Evolutionary conservation across 2,888 invertebrate genomes (phyloP), one percentile per base, ranked within the genome.

Genomic region (Drosophila helvetica): DNA sequence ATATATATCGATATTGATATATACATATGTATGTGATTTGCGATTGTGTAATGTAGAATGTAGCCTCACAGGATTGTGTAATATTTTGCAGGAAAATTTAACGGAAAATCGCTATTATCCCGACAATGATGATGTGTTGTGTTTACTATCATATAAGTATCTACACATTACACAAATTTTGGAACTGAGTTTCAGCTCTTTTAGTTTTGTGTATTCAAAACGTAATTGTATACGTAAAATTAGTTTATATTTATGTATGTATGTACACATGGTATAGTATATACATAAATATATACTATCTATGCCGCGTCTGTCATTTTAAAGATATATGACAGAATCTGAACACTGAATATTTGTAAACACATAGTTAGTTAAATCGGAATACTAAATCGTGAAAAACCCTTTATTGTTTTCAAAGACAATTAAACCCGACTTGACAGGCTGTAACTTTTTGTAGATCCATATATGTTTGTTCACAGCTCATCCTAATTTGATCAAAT

Each of bases 21-120:
- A 48, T 43, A 43, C 15, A 56, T 30, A 30, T 47, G 33, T 27
- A 56, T 47, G 47, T 19, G 17, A 25, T n/a, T 22, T 4, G 48
- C 52, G 50, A 58, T 79, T 76, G 79, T 79, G 63, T 25, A 38
- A 50, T 50, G n/a, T 19, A 25, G 25, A 25, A 25, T 48, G 22
- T 22, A 50, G 48, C 22, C n/a, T n/a, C 48, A 50, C 8, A 50
- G 15, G 22, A 38, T 38, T 38, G 38, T 38, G 15, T 38, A 38
- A 38, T 38, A 7, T 38, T 38, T n/a, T 6, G 15, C 38, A 38
- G 38, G 15, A 15, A 38, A n/a, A 7, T 7, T 38, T 25, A 6
- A 25, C 25, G 15, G n/a, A 15, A 50, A 25, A 9, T 25, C 25
- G n/a, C 15, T n/a, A n/a, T 50, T 25, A 25, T n/a, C 48, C 48